Conservation (phyloP, 92 coral and sea anemone genomes). For the Zoanthus sociatus region DNA sequence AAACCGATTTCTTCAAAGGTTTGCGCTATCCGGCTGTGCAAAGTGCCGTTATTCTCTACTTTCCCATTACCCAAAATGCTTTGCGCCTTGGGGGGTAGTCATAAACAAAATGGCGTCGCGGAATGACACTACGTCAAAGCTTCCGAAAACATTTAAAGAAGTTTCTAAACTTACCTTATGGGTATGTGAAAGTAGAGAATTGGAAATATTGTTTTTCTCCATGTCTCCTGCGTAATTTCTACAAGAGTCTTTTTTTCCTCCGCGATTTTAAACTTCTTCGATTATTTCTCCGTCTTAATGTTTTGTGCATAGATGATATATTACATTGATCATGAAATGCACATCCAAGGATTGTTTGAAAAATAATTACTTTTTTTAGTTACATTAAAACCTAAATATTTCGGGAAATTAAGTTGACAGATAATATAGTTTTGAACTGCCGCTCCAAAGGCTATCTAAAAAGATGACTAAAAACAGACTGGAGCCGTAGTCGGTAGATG, state of each 20-base stretch:
- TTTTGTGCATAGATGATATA: background rate
- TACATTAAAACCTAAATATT: background rate
- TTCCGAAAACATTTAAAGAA: no score
- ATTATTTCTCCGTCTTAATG: background rate
- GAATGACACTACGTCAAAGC: no score
- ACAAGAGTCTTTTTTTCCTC: background rate
- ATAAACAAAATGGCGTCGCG: no score
- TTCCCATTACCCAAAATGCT: no score
- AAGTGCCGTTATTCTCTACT: no score
- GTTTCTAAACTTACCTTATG: no score
- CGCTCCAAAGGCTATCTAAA: background rate
- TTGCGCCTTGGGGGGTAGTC: no score
- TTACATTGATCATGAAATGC: no score
- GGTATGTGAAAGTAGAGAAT: no score
- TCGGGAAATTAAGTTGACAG: background rate
- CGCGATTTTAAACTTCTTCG: background rate
- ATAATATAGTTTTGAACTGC: background rate
- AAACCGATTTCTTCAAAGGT: conserved; percentile 67
- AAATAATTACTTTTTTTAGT: background rate
- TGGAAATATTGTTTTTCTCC: background rate
- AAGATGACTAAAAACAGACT: no score
- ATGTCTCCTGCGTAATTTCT: background rate
- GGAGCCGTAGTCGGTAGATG: no score
- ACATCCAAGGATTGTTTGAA: background rate
- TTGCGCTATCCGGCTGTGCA: background rate